Evolutionary conservation across 2,113 vertebrate genomes (phyloP).

Genomic region (Nycticebus coucang): DNA sequence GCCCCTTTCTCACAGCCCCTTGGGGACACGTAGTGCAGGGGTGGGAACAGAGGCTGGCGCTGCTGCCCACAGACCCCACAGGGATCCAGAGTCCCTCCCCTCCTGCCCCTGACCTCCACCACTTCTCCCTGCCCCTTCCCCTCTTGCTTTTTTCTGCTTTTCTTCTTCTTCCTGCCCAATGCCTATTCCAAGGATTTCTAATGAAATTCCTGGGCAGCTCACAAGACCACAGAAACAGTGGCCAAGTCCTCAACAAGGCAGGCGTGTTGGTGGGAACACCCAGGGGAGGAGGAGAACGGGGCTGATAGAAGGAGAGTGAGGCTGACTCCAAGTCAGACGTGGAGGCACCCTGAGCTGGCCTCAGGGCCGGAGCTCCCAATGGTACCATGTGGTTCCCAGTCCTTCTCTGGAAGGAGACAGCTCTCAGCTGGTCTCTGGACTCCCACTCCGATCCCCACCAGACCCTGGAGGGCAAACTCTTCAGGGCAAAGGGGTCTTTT

Average conservation of each 20-base stretch:
- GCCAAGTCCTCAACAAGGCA: background rate
- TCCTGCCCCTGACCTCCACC: too few species aligned
- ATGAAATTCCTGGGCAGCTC: background rate
- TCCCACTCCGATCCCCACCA: too few species aligned
- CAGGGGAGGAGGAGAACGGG: too few species aligned
- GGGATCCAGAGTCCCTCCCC: background rate
- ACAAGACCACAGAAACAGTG: background rate
- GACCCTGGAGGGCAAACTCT: accelerated
- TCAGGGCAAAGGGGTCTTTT: background rate
- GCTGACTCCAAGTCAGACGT: accelerated
- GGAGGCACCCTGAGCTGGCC: accelerated
- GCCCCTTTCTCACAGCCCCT: too few species aligned
- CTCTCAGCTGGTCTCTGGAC: background rate
- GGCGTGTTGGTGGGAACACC: accelerated
- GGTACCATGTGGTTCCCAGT: accelerated
- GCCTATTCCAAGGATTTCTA: background rate
- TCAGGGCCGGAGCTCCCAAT: accelerated
- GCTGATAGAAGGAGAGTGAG: accelerated
- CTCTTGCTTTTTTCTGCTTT: background rate
- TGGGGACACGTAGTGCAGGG: background rate
- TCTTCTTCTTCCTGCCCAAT: background rate
- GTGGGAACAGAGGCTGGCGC: background rate
- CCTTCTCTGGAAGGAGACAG: accelerated
- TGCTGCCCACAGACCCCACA: background rate
- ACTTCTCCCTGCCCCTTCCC: background rate